Base-by-base conservation (phyloP, 2,797 vertebrate species). In the Acanthurus leucopareius region DNA sequence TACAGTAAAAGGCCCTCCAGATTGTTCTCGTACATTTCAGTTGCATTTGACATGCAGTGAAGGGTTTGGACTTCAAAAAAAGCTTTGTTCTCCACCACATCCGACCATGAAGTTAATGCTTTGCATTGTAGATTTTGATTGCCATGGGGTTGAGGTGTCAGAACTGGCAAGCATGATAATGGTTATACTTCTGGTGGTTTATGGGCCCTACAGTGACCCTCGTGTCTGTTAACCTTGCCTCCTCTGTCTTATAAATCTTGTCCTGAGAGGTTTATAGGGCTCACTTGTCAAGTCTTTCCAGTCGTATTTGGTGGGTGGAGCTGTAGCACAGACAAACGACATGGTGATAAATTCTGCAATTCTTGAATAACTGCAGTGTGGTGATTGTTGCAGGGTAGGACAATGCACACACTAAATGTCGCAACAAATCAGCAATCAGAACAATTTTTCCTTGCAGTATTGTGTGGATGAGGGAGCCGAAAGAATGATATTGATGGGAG, bases 151-250 rank as follows among this genome's bases (percentile, higher is more conserved):
- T 54, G 75, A 73, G 72, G 86, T 87, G 89, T 91, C 90, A 86
- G 61, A 84, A 85, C 75, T 86, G 87, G 84, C 85, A 80, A 87
- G 76, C 82, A 74, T 86, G 82, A 94, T 92, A 89, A 92, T 90
- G 87, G 84, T 90, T 86, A 88, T 85, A 88, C 84, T 82, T 80
- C 42, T 77, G 71, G 49, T 91, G 85, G 65, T 94, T 93, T 93
- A 92, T 89, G 84, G 89, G 79, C 83, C 79, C 79, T 70, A 84
- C 85, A 77, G 86, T 94, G 91, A 93, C 94, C 91, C 91, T 69
- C 28, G 1, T 87, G 91, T 91, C 88, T 92, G 89, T 93, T 94
- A 93, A 94, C 91, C 93, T 93, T 92, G 83, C 83, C 87, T 89
- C 76, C 76, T 81, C 77, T 85, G 79, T 82, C 86, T 77, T 83